Base-by-base conservation (phyloP, 2,888 invertebrate species). In the Brachypalpus laphriformis region DNA sequence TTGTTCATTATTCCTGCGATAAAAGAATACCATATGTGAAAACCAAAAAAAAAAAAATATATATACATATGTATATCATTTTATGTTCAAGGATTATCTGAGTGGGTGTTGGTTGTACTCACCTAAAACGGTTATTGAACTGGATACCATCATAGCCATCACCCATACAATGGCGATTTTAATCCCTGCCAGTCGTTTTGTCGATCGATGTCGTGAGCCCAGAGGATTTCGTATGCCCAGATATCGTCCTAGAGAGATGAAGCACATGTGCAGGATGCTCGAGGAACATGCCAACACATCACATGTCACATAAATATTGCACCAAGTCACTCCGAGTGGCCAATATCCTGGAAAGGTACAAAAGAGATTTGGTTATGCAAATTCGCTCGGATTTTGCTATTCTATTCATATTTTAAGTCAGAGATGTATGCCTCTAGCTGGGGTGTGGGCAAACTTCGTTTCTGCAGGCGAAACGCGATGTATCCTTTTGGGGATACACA, bases 271-370 rank as follows among this genome's bases (percentile, higher is more conserved):
- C 93, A 98, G 95, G 90, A 98, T 98, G 91, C 97, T 97, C 5
- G 98, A 96, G 0, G 98, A 98, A 91, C 98, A 99, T 72, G 98
- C 98, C 75, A 98, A 93, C 57, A 98, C 98, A 92, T 98, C 98
- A 90, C 97, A 97, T n/a, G 98, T 97, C 86, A 98, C 97, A 93
- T 98, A 97, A 66, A 98, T 95, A 90, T 97, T 97, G 92, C 98
- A 97, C 98, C 98, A 98, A 87, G 96, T 95, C 89, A 97, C 95
- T 66, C 98, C 95, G 91, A 98, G 95, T 61, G 97, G 97, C 98
- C 98, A 98, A 91, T 96, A 96, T 86, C 98, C 98, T 98, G 93
- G 8, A 93, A 93, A 25, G n/a, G 4, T 9, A 42, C 28, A 65
- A 68, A 59, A 45, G 14, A 18, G 5, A 18, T 42, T 16, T 28